Percentiles rank a stretch among this genome's conserved stretches.
Conservation (phyloP, 2,797 vertebrate genomes). For the Pterois miles region DNA sequence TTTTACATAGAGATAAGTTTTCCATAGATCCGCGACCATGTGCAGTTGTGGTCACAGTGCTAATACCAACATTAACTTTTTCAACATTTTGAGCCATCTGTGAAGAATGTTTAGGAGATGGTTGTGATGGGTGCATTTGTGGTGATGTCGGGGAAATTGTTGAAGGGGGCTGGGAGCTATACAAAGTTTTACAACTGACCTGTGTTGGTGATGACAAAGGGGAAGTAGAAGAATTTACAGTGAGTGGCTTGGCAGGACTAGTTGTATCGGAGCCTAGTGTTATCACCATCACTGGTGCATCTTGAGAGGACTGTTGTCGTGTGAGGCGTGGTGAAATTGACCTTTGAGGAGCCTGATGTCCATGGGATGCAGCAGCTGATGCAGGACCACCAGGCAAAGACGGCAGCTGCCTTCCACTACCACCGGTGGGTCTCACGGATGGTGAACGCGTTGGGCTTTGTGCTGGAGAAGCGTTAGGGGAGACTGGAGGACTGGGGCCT, state of each 20-base stretch:
- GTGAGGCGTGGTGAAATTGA: slow-evolving; percentile 85
- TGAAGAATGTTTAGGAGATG: slow-evolving; percentile 79
- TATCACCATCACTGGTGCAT: slow-evolving; percentile 92
- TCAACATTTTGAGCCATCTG: slow-evolving; percentile 83
- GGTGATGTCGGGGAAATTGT: slow-evolving; percentile 81
- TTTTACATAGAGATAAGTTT: slow-evolving; percentile 93
- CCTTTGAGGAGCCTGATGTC: slow-evolving; percentile 87
- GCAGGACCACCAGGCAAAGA: slow-evolving; percentile 68
- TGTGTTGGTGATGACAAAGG: slow-evolving; percentile 92
- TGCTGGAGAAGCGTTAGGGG: slow-evolving; percentile 88
- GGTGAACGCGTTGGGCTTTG: slow-evolving; percentile 88
- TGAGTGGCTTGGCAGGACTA: slow-evolving; percentile 87
- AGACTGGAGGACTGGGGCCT: slow-evolving; percentile 90
- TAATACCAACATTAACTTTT: slow-evolving; percentile 82
- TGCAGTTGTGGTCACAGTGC: slow-evolving; percentile 77
- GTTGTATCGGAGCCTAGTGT: slow-evolving; percentile 88
- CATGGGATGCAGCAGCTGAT: slow-evolving; percentile 86
- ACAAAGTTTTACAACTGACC: slow-evolving; percentile 81
- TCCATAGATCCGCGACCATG: slow-evolving; percentile 89
- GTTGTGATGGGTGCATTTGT: slow-evolving; percentile 81
- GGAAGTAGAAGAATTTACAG: slow-evolving; percentile 90
- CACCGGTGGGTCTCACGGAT: slow-evolving; percentile 63
- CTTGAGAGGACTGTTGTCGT: slow-evolving; percentile 93
- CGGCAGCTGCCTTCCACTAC: slow-evolving; percentile 71
- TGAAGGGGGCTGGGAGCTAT: slow-evolving; percentile 85